These are phyloP conservation scores for Acyrthosiphon pisum DNA, from an alignment of 1,140 invertebrate species.

Conservation along the genomic window DNA sequence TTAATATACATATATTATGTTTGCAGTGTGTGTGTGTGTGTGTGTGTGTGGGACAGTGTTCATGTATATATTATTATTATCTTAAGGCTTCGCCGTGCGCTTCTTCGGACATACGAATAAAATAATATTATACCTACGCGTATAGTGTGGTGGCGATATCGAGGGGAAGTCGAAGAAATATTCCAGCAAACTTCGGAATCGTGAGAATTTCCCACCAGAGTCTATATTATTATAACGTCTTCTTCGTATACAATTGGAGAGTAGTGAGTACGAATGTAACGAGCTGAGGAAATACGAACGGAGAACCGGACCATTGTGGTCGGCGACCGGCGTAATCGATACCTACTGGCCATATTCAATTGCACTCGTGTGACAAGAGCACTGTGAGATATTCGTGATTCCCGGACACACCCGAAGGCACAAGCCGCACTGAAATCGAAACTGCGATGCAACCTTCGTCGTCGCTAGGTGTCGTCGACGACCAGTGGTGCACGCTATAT, in stretches of 20 bases:
- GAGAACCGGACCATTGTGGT: conserved; percentile 38
- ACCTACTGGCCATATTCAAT: conserved; percentile 40
- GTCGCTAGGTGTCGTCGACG: not conserved
- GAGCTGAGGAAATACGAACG: conserved; percentile 28
- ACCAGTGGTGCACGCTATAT: not conserved
- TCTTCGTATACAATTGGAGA: not conserved
- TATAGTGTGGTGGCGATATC: too few species aligned
- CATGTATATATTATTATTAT: not conserved
- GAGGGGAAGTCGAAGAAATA: not conserved
- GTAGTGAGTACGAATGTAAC: conserved; percentile 38
- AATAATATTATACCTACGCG: not conserved
- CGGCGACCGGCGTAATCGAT: conserved; percentile 52
- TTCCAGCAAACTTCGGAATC: conserved; percentile 29
- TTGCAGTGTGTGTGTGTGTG: not conserved
- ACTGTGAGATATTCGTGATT: conserved; percentile 54
- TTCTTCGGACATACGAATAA: not conserved
- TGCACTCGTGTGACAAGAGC: conserved; percentile 52
- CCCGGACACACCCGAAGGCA: conserved; percentile 48
- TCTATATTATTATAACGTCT: not conserved
- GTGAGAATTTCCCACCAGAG: conserved; percentile 47
- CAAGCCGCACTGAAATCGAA: conserved; percentile 37
- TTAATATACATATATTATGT: not conserved
- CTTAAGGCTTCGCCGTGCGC: not conserved
- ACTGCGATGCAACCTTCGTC: conserved; percentile 23
- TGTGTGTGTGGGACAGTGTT: not conserved